Base-by-base conservation (phyloP, 2,888 invertebrate species). In the Leptinotarsa peninsularis region DNA sequence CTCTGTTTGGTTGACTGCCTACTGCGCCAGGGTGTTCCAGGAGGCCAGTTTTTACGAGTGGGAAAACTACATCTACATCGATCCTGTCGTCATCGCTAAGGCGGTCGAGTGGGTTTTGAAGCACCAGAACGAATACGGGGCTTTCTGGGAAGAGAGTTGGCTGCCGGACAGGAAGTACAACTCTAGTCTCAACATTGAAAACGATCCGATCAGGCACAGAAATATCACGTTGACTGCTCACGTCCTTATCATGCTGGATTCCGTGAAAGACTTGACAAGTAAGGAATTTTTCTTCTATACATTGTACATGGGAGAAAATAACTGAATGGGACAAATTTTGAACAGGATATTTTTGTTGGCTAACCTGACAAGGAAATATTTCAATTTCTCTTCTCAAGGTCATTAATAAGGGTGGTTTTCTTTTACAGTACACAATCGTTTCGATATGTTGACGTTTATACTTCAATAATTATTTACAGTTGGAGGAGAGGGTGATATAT, bases 31-130 rank as follows among this genome's bases (percentile, higher is more conserved):
- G 80, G 92, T 96, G 68, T 94, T 98, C 87, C 95, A 97, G 87
- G 96, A 96, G 85, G 98, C 97, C 0, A 95, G 95, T 54, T 97
- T 97, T 88, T 97, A 97, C 84, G 98, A 98, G 87, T 98, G 98
- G 98, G 98, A 98, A 89, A 96, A 97, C 87, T 96, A 94, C 85
- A 93, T 98, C 73, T 98, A 96, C 88, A 96, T 98, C 80, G 98
- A 98, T 87, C 95, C 96, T 0, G 90, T 92, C 63, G 94, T 96
- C 80, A 95, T 98, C 82, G 93, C 95, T 4, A 93, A 93, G 86
- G 93, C 98, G 0, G 94, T 97, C 2, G 90, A 93, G 1, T 98
- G 97, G 96, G 89, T 98, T 3, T 88, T 98, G 73, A 90, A 93
- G 70, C 95, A 96, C 88, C 98, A 98, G 88, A 93, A 92, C 0